phyloP scores from a whole-genome alignment of 37 sponge, comb jelly and placozoan species.

The Beroe ovata region DNA sequence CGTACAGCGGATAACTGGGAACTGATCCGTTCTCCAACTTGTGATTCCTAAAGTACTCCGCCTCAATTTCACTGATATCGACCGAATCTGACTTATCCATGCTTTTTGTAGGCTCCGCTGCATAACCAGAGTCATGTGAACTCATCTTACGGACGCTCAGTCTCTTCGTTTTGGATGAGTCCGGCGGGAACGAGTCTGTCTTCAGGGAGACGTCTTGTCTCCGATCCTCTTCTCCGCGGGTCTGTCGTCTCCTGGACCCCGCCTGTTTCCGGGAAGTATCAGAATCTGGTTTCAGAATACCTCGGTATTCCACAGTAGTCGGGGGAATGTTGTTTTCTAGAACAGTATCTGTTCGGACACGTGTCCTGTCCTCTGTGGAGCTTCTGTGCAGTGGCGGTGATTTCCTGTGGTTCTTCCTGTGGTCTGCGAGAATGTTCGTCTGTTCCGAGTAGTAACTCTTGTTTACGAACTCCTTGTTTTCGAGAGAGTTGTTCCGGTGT shows the following conservation, averaged over 20 bases:
- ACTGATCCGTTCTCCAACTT: background rate
- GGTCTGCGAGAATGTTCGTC: background rate
- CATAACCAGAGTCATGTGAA: slow-evolving; percentile 65
- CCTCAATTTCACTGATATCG: slow-evolving; percentile 56
- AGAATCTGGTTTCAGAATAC: too few relatives aligned
- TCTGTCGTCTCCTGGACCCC: too few relatives aligned
- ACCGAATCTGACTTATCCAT: slow-evolving; percentile 65
- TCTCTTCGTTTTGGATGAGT: background rate
- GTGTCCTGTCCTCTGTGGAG: too few relatives aligned
- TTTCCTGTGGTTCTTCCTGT: too few relatives aligned
- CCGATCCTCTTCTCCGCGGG: too few relatives aligned
- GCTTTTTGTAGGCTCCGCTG: background rate
- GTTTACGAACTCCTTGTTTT: background rate
- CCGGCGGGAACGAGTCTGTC: background rate
- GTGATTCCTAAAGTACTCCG: slow-evolving; percentile 18
- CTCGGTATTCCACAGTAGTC: too few relatives aligned
- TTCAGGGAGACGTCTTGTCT: background rate
- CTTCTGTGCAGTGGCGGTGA: too few relatives aligned
- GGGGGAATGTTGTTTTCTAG: too few relatives aligned
- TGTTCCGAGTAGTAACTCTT: background rate
- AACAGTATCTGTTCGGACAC: too few relatives aligned
- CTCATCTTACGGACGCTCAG: slow-evolving; percentile 11
- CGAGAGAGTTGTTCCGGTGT: background rate
- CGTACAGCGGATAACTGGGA: background rate
- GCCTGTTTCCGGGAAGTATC: too few relatives aligned